These are phyloP conservation scores for Rhynchopsitta pachyrhyncha DNA, from an alignment of 2,113 vertebrate genomes.

Conservation along the genomic window DNA sequence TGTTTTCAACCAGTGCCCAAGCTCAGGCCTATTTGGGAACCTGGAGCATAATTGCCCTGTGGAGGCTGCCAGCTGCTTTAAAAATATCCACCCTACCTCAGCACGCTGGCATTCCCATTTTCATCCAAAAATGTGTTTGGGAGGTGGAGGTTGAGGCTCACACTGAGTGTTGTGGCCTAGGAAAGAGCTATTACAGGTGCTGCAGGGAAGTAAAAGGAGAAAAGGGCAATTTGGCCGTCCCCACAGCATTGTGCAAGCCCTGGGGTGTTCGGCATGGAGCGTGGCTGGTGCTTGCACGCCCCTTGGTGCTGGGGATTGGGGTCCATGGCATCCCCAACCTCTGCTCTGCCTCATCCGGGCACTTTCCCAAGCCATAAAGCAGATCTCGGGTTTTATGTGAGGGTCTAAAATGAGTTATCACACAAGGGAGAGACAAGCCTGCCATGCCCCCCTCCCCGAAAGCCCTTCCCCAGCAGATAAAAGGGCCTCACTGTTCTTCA, in stretches of 20 bases:
- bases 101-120: accelerated
- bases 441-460: background rate
- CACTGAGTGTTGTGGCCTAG: accelerated
- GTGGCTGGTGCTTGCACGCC: accelerated
- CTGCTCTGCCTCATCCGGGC: background rate
- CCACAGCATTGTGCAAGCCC: accelerated
- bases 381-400: background rate
- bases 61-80: slow-evolving; percentile 31
- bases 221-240: background rate
- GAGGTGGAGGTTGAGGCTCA: background rate
- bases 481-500: slow-evolving; percentile 45
- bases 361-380: background rate
- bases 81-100: slow-evolving; percentile 31
- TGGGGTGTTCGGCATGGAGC: accelerated
- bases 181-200: background rate
- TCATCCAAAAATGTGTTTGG: background rate
- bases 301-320: accelerated
- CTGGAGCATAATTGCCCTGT: background rate
- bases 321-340: background rate
- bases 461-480: slow-evolving; percentile 1
- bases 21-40: slow-evolving; percentile 13
- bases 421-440: background rate
- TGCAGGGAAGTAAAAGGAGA: background rate
- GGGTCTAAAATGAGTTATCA: background rate
- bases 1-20: background rate